Percentiles rank a stretch among this genome's conserved stretches.
These are phyloP conservation scores for Drosophila mulleri DNA, from an alignment of 2,888 invertebrate genomes.

Conservation along the genomic window DNA sequence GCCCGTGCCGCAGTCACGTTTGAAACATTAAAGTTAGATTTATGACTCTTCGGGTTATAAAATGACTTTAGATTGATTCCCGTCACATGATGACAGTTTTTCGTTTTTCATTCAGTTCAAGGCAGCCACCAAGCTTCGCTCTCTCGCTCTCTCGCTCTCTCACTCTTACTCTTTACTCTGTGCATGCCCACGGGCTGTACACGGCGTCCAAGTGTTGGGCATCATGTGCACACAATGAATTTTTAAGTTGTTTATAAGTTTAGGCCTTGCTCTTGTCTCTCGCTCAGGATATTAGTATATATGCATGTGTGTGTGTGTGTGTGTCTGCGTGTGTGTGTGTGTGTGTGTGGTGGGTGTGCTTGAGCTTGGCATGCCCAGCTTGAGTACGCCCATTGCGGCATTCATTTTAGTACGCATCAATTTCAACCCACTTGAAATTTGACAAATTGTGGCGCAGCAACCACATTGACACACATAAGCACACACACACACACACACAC, in stretches of 20 bases:
- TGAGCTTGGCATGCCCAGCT: neutral
- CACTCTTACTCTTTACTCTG: neutral
- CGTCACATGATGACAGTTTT: slow-evolving; percentile 83
- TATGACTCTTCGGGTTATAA: slow-evolving; percentile 84
- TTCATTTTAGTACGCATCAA: slow-evolving; percentile 67
- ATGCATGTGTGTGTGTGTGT: slow-evolving; percentile 4
- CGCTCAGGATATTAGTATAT: neutral
- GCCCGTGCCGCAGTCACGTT: slow-evolving; percentile 82
- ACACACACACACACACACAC: slow-evolving; percentile 7
- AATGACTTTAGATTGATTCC: slow-evolving; percentile 84
- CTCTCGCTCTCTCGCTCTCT: neutral
- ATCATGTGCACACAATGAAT: slow-evolving; percentile 82
- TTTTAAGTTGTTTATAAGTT: slow-evolving; percentile 81
- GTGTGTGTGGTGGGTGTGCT: slow-evolving; percentile 5
- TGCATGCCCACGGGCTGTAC: slow-evolving; percentile 42
- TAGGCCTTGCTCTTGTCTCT: slow-evolving; percentile 16
- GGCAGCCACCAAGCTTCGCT: slow-evolving; percentile 22
- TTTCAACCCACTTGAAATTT: slow-evolving; percentile 74
- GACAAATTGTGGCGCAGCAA: slow-evolving; percentile 70
- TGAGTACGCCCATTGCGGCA: slow-evolving; percentile 30
- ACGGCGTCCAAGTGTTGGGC: slow-evolving; percentile 45
- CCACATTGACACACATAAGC: slow-evolving; percentile 56
- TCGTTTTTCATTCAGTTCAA: slow-evolving; percentile 62
- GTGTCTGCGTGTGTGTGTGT: neutral
- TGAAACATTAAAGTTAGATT: slow-evolving; percentile 83